Evolutionary conservation across 2,888 invertebrate species (phyloP).

Genomic region (Nipponacmea schrenckii): DNA sequence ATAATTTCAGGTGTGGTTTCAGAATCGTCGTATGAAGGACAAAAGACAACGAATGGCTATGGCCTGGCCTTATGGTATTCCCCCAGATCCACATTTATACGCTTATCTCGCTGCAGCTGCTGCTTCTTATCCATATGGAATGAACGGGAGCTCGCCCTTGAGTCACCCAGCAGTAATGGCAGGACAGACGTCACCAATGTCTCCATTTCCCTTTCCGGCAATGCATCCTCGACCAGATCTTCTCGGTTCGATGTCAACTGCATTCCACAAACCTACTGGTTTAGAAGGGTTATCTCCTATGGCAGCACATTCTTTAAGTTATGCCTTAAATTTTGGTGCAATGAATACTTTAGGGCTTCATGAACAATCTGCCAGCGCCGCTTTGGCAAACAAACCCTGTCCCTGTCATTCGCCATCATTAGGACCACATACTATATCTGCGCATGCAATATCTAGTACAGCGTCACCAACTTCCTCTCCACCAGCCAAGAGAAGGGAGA

Average conservation of each 20-base stretch:
- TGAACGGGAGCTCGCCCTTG: constrained; percentile 12
- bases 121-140: constrained; percentile 48
- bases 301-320: constrained; percentile 1
- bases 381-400: background rate
- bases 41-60: constrained; percentile 94
- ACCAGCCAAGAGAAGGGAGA: constrained; percentile 1
- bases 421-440: background rate
- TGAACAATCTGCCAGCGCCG: background rate
- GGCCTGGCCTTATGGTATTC: constrained; percentile 85
- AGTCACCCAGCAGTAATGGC: background rate
- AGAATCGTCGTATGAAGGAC: constrained; percentile 97
- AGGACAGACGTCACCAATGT: background rate
- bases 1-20: constrained; percentile 81
- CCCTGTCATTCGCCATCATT: background rate
- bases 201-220: background rate
- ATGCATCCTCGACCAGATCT: background rate
- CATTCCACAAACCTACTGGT: constrained; percentile 5
- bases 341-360: background rate
- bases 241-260: background rate
- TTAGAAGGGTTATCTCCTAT: background rate
- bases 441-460: constrained; percentile 1
- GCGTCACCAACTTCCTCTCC: constrained; percentile 6
- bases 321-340: constrained; percentile 7
- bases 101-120: constrained; percentile 86
- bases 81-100: constrained; percentile 89